phyloP scores from a whole-genome alignment of 2,797 vertebrate genomes.

The Sebastiscus tertius region DNA sequence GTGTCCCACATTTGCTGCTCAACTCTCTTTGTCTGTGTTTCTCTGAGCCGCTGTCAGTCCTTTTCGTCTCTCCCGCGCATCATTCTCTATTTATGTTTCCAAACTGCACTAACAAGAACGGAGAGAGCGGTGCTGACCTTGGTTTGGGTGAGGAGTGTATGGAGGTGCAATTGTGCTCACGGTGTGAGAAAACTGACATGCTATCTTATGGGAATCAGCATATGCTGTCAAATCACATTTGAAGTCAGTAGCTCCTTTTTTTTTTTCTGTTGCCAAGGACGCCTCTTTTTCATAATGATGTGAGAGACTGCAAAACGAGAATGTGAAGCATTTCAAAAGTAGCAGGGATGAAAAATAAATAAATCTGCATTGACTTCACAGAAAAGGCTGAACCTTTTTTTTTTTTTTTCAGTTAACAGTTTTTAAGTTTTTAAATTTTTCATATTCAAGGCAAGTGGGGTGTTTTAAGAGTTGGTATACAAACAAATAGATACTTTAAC shows the following conservation, averaged over 20 bases:
- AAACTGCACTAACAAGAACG: conserved; percentile 34
- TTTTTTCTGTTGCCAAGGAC: not conserved
- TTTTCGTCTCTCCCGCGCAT: conserved; percentile 15
- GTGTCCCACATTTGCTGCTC: conserved; percentile 53
- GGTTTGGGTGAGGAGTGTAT: conserved; percentile 10
- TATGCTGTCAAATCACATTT: conserved; percentile 43
- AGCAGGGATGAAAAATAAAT: not conserved
- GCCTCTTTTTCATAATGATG: conserved; percentile 14
- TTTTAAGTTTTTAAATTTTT: no score
- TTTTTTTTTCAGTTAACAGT: not conserved
- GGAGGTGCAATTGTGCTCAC: not conserved
- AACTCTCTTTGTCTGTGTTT: conserved; percentile 51
- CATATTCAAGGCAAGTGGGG: not conserved
- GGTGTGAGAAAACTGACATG: conserved; percentile 14
- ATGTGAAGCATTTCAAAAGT: conserved; percentile 2
- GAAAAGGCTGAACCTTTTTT: not conserved
- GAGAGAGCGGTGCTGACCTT: conserved; percentile 31
- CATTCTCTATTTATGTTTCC: conserved; percentile 37
- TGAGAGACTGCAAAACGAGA: not conserved
- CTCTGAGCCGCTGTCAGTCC: conserved; percentile 26
- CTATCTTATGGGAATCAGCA: conserved; percentile 37
- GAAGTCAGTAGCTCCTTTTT: not conserved
- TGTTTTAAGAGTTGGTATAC: not conserved
- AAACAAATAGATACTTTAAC: not conserved
- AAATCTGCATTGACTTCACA: not conserved